phyloP scores from a whole-genome alignment of 2,888 invertebrate genomes.

The Podabrus alpinus region DNA sequence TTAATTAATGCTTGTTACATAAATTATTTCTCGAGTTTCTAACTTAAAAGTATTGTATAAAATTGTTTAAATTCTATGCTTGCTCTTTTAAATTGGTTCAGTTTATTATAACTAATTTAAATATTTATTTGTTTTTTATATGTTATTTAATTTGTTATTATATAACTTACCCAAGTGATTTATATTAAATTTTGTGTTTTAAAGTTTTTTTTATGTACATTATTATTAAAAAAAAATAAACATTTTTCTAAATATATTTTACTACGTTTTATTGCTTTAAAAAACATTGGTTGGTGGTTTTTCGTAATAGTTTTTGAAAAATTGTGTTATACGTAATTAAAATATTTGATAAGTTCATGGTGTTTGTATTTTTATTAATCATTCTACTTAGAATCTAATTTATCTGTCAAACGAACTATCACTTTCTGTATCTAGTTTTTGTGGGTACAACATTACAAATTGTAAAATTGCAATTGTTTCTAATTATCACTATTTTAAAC shows the following conservation, averaged over 20 bases:
- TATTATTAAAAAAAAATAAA: background rate
- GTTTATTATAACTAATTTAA: background rate
- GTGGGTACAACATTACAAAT: slow-evolving; percentile 20
- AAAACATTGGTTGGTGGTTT: background rate
- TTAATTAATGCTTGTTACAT: background rate
- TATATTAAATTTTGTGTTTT: slow-evolving; percentile 4
- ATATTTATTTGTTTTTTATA: background rate
- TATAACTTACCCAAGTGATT: background rate
- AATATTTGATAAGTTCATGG: background rate
- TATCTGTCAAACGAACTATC: background rate
- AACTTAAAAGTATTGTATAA: background rate
- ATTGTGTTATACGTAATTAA: background rate
- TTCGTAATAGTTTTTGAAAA: background rate
- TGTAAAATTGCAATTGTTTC: slow-evolving; percentile 29
- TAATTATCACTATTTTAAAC: background rate
- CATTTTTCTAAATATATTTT: background rate
- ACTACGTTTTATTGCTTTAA: background rate
- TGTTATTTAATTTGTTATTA: background rate
- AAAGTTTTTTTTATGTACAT: background rate
- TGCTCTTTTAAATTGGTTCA: background rate
- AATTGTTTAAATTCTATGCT: background rate
- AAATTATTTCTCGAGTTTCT: background rate
- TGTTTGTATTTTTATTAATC: background rate
- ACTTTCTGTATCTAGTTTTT: background rate
- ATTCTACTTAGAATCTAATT: slow-evolving; percentile 2